phyloP scores from a whole-genome alignment of 2,888 invertebrate species.

The Panopea generosa region DNA sequence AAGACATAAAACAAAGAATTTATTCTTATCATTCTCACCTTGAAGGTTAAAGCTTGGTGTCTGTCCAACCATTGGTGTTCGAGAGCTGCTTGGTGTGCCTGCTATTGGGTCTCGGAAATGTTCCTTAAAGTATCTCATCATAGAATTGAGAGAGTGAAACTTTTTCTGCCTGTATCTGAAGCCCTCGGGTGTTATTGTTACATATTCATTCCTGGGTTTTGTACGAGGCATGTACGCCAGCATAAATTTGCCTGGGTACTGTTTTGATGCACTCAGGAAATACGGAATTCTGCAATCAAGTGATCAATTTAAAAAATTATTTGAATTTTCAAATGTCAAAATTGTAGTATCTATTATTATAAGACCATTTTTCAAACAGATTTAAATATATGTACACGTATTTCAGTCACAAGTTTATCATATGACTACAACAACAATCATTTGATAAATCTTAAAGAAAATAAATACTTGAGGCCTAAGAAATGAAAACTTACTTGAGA shows the following conservation, averaged over 20 bases:
- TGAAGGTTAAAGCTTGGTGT: conserved; percentile 73
- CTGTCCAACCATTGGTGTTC: conserved; percentile 42
- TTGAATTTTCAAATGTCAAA: too few species aligned
- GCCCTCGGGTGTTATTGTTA: conserved; percentile 96
- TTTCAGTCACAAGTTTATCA: too few species aligned
- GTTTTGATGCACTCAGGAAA: conserved; percentile 76
- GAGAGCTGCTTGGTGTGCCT: conserved; percentile 66
- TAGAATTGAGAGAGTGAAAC: conserved; percentile 92
- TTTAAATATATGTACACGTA: too few species aligned
- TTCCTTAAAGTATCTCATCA: conserved; percentile 99
- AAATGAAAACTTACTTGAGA: too few species aligned
- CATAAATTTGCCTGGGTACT: conserved; percentile 90
- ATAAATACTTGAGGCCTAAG: too few species aligned
- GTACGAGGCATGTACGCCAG: conserved; percentile 96
- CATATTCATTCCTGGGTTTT: conserved; percentile 95
- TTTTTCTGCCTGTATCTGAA: conserved; percentile 93
- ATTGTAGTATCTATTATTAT: too few species aligned
- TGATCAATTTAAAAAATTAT: too few species aligned
- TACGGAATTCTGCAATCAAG: conserved; percentile 83
- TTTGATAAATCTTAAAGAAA: too few species aligned
- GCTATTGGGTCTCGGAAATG: conserved; percentile 94
- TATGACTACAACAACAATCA: too few species aligned
- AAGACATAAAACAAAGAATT: too few species aligned
- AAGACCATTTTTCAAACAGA: too few species aligned
- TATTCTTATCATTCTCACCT: too few species aligned